Base-by-base conservation (phyloP, 2,113 vertebrate genomes). In the Brachypodius melanocephalos region DNA sequence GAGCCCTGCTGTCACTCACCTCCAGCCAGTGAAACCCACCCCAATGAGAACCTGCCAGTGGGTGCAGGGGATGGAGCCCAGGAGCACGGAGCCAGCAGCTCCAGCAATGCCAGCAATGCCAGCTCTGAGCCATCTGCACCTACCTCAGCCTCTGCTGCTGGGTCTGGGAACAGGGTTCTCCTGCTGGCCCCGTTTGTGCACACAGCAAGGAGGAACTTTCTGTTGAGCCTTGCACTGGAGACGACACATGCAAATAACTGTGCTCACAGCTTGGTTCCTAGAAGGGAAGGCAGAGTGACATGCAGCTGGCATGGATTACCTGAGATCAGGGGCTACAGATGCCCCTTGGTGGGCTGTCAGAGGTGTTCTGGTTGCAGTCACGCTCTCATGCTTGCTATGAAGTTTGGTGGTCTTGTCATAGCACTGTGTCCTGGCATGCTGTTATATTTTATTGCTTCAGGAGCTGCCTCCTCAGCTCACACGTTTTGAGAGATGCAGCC, bases 1-100 rank as follows among this genome's bases (percentile, higher is more conserved):
- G 17, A 28, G 31, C 36, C 43, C 49, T 42, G 29, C 20, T 0
- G 0, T 3, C 0, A 0, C 36, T 78, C 3, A 1, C 28, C 36
- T 1, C 3, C 0, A 0, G 32, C 34, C 38, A 21, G 5, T 4
- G 43, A 13, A 54, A 49, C 1, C 4, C 22, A 7, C 1, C 9
- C 15, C 24, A 20, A 59, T 0, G 21, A 45, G 13, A 0, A 0
- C 20, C 21, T 2, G 3, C 26, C 57, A 12, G 66, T 1, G 1
- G 17, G 8, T 2, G 22, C 22, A 65, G 42, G 32, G 21, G 3
- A 36, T 5, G 22, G 6, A 61, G 32, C 21, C 45, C 24, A 18
- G 34, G 2, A 11, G 12, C 0, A 16, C 14, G 17, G 5, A 67
- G 57, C 19, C 58, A 25, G 73, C 58, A 66, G 29, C 55, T 26